These are phyloP conservation scores for Dicranocentrus wangi DNA, from an alignment of 2,888 invertebrate species.

Conservation along the genomic window DNA sequence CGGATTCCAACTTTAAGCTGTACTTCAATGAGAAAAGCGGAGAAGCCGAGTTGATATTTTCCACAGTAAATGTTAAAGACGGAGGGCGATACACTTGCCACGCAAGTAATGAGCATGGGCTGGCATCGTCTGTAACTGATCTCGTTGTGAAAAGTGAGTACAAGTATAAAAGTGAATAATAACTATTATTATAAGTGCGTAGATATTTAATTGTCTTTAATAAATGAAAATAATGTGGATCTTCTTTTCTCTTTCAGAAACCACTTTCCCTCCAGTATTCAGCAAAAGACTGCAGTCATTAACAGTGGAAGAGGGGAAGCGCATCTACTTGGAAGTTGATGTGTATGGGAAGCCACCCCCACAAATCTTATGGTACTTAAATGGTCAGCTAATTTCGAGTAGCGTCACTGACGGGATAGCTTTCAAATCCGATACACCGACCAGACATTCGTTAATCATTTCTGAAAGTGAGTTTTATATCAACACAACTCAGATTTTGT, in stretches of 20 bases:
- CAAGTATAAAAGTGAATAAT: too few species aligned
- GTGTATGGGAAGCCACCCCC: slow-evolving; percentile 87
- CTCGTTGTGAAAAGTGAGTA: slow-evolving; percentile 84
- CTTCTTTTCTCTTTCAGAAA: slow-evolving; percentile 80
- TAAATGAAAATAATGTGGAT: too few species aligned
- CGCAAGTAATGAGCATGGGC: slow-evolving; percentile 83
- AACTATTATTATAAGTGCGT: background rate
- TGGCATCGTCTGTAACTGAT: slow-evolving; percentile 86
- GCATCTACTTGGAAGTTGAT: slow-evolving; percentile 84
- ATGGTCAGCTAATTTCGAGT: slow-evolving; percentile 79
- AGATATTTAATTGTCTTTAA: too few species aligned
- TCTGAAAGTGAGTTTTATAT: slow-evolving; percentile 22
- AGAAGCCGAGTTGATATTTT: slow-evolving; percentile 81
- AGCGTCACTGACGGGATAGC: slow-evolving; percentile 67
- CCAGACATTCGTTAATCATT: slow-evolving; percentile 56
- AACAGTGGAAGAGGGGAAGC: slow-evolving; percentile 82
- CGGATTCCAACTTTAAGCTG: slow-evolving; percentile 23
- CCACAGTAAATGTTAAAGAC: slow-evolving; percentile 80
- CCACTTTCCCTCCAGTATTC: slow-evolving; percentile 87
- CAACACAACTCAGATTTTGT: background rate
- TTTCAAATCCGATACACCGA: slow-evolving; percentile 62
- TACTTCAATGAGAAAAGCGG: slow-evolving; percentile 61
- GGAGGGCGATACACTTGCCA: slow-evolving; percentile 87
- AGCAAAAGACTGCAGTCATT: slow-evolving; percentile 85
- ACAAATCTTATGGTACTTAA: slow-evolving; percentile 83